Base-by-base conservation (phyloP, 1,140 invertebrate species). In the Alviniconcha marisindica region DNA sequence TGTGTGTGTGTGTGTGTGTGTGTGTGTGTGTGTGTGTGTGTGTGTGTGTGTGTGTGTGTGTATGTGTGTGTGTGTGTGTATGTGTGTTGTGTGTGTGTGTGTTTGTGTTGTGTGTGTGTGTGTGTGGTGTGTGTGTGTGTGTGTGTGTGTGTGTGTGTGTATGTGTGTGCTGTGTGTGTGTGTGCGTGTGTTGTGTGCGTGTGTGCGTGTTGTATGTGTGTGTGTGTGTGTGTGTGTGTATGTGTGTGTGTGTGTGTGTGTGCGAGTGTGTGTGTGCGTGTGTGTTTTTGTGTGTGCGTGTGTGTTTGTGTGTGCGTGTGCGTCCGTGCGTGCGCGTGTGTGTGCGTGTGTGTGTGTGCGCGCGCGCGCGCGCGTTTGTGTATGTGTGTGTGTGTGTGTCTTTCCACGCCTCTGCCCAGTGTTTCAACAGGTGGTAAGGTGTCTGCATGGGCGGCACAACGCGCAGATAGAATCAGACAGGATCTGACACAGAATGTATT, bases 51-150 rank as follows among this genome's bases (percentile, higher is more conserved):
- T 38, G 33, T 38, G 33, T 38, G 71, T 38, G 40, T 38, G 71
- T 38, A 33, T 38, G 18, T 24, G 24, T 38, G 71, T 38, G 33
- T 73, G 71, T 38, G 33, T 73, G 71, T 38, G 33, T 73, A 2
- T 73, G 40, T 73, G 71, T 60, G 54, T 24, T n/a, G 54, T 60
- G 54, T 24, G 54, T 60, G 54, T n/a, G 54, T 60, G 54, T n/a
- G 54, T 60, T 18, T n/a, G 54, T 60, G 54, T 24, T 38, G 71
- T 73, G 33, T 1, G 33, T 40, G 71, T 73, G 71, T 38, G 33
- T 38, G 33, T 73, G 33, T 73, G 40, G 0, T n/a, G 38, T 18
- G 33, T 38, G 33, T 38, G 33, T 40, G 7, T 38, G 24, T 38
- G 1, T 38, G 5, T 40, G 33, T 21, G 10, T 69, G 1, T 69